Conservation (phyloP, 2,888 invertebrate genomes). For the Sinelater perroti region DNA sequence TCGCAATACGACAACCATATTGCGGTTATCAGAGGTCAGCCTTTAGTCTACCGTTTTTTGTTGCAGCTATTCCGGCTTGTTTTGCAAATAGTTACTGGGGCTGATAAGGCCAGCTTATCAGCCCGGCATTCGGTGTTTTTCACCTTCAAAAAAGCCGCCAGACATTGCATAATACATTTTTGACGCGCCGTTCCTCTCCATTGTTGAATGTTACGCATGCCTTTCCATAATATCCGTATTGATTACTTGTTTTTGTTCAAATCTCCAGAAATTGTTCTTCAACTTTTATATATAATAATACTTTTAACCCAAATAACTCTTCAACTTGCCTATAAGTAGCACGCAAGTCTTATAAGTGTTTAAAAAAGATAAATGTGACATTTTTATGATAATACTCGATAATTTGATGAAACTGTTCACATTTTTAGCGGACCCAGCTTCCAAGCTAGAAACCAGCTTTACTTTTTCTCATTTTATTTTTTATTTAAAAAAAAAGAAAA, state of each 20-base stretch:
- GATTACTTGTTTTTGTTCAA: not conserved
- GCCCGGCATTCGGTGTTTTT: not conserved
- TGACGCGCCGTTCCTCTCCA: not conserved
- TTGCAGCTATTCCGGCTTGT: conserved; percentile 4
- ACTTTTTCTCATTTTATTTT: too few relatives aligned
- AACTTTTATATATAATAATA: too few relatives aligned
- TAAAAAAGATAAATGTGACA: too few relatives aligned
- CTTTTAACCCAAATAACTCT: too few relatives aligned
- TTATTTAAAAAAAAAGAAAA: too few relatives aligned
- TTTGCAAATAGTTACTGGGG: conserved; percentile 2
- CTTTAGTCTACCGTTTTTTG: not conserved
- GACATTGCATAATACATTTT: not conserved
- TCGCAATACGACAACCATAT: conserved; percentile 89
- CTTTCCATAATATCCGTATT: not conserved
- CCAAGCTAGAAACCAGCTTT: too few relatives aligned
- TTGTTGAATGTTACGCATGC: not conserved
- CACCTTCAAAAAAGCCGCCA: not conserved
- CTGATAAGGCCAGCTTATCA: conserved; percentile 1
- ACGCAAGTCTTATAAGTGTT: too few relatives aligned
- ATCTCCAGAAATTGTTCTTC: too few relatives aligned
- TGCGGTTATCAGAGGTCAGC: conserved; percentile 83
- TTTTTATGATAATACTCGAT: too few relatives aligned
- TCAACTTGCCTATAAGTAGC: too few relatives aligned
- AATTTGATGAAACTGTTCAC: too few relatives aligned
- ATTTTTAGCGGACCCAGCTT: too few relatives aligned